phyloP scores from a whole-genome alignment of 2,888 invertebrate species.

The Sinohyriopsis cumingii region DNA sequence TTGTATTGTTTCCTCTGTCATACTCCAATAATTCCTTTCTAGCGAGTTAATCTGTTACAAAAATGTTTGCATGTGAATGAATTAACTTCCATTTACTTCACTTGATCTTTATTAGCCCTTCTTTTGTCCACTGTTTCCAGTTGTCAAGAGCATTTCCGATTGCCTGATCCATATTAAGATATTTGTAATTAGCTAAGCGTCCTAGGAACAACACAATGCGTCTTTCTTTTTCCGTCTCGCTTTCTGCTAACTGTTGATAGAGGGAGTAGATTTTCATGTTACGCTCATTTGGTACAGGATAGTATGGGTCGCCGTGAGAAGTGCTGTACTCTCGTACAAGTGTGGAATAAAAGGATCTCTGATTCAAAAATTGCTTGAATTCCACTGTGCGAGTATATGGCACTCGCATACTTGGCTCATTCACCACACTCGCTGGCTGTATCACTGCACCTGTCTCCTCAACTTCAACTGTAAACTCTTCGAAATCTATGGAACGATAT shows the following conservation, averaged over 20 bases:
- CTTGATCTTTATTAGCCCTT: too few species aligned
- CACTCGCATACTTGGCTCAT: slow-evolving; percentile 4
- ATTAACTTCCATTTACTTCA: too few species aligned
- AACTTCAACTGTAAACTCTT: background rate
- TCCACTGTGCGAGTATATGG: slow-evolving; percentile 6
- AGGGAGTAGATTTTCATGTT: slow-evolving; percentile 1
- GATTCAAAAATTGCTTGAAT: slow-evolving; percentile 11
- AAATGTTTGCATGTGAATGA: too few species aligned
- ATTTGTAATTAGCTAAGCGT: slow-evolving; percentile 13
- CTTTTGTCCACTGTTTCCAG: background rate
- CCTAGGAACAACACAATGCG: slow-evolving; percentile 6
- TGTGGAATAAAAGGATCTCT: slow-evolving; percentile 1
- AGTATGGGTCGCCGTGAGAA: slow-evolving; percentile 9
- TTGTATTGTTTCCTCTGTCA: too few species aligned
- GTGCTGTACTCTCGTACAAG: slow-evolving; percentile 5
- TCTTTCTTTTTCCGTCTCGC: background rate
- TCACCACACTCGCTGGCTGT: slow-evolving; percentile 7
- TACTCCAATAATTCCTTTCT: too few species aligned
- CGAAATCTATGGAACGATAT: slow-evolving; percentile 9
- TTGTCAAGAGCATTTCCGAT: slow-evolving; percentile 10
- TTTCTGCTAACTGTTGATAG: slow-evolving; percentile 1
- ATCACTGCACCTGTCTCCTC: background rate
- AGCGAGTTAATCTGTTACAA: too few species aligned
- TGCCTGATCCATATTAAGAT: slow-evolving; percentile 16
- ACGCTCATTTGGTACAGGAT: slow-evolving; percentile 8